These are phyloP conservation scores for Heteromyza rotundicornis DNA, from an alignment of 2,888 invertebrate species.

Conservation along the genomic window DNA sequence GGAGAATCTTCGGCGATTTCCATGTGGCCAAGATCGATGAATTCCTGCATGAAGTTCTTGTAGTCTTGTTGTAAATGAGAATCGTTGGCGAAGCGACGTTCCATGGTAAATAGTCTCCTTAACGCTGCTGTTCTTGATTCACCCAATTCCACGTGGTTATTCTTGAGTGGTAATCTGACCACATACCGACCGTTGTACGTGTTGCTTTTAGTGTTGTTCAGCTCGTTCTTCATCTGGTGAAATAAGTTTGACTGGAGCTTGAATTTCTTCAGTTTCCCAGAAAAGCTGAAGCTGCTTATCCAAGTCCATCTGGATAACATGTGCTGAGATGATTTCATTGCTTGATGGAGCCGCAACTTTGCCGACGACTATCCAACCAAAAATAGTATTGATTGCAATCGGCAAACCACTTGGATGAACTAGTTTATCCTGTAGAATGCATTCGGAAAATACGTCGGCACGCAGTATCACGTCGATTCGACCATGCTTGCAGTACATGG, in stretches of 20 bases:
- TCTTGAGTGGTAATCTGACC: conserved; percentile 21
- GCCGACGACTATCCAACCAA: conserved; percentile 28
- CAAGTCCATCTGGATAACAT: conserved; percentile 4
- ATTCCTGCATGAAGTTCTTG: conserved; percentile 22
- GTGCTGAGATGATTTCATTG: not conserved
- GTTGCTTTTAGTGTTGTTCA: conserved; percentile 19
- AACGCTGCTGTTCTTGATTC: conserved; percentile 13
- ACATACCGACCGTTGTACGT: conserved; percentile 18
- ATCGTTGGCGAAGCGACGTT: conserved; percentile 15
- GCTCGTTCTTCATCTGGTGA: conserved; percentile 25
- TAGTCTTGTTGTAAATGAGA: conserved; percentile 9
- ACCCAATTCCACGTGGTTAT: conserved; percentile 10
- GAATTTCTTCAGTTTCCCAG: conserved; percentile 27
- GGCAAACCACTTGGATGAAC: conserved; percentile 24
- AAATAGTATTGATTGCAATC: conserved; percentile 23
- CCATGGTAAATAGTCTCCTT: conserved; percentile 19
- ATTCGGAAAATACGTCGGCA: conserved; percentile 16
- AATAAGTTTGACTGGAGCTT: conserved; percentile 1
- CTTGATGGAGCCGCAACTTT: not conserved
- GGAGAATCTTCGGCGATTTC: not conserved
- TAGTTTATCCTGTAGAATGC: conserved; percentile 11
- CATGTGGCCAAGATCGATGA: conserved; percentile 20
- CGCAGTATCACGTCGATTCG: conserved; percentile 12
- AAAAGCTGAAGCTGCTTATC: conserved; percentile 24
- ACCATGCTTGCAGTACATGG: not conserved